Percentiles rank a stretch among this genome's conserved stretches.
Conservation (phyloP, 1,140 invertebrate species). For the Agrilus planipennis region DNA sequence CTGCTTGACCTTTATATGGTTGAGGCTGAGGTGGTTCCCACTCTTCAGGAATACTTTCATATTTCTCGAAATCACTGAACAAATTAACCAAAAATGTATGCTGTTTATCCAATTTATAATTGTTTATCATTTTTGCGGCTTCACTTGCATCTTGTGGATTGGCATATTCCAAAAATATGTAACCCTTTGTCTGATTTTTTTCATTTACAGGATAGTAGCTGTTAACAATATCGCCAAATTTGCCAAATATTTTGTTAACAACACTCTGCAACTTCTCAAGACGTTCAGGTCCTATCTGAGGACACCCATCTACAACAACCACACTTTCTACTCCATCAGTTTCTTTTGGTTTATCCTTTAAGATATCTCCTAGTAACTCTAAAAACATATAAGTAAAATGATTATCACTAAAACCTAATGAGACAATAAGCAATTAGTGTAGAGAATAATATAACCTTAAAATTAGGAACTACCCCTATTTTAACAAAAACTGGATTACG, state of each 20-base stretch:
- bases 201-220: conserved; percentile 80
- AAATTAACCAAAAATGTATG: conserved; percentile 93
- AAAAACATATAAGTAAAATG: too few relatives aligned
- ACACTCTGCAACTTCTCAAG: conserved; percentile 89
- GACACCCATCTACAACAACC: conserved; percentile 92
- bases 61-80: conserved; percentile 87
- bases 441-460: too few relatives aligned
- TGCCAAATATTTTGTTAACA: conserved; percentile 83
- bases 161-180: conserved; percentile 87
- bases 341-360: conserved; percentile 80
- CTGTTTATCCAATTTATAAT: conserved; percentile 91
- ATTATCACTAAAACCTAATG: too few relatives aligned
- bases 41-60: conserved; percentile 80
- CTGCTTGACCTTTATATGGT: conserved; percentile 76
- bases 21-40: conserved; percentile 84
- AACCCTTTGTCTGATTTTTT: conserved; percentile 82
- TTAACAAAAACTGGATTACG: too few relatives aligned
- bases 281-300: conserved; percentile 82
- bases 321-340: conserved; percentile 93
- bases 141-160: conserved; percentile 70
- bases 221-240: conserved; percentile 83
- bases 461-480: too few relatives aligned
- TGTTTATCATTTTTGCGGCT: conserved; percentile 79
- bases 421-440: too few relatives aligned
- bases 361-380: conserved; percentile 82